Evolutionary conservation across 2,888 invertebrate species (phyloP), one percentile per base, ranked within the genome.

Genomic region (Strigamia transsilvanica): DNA sequence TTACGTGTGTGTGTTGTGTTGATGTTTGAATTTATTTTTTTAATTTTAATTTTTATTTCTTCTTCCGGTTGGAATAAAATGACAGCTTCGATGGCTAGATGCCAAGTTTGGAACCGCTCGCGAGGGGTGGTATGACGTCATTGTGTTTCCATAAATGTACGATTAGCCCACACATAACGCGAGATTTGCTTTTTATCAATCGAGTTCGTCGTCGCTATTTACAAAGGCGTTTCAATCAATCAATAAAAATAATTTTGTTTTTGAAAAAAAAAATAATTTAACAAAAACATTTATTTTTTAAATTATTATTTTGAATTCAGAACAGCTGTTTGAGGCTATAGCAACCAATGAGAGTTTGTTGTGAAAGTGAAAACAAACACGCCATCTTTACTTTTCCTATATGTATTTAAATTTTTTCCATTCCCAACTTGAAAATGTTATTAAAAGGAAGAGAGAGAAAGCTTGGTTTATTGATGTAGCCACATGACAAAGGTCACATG

Each of bases 91-190:
- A 23, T 66, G 61, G 61, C 61, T 12, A 5, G 7, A 66, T 21
- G 61, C 61, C 61, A 66, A 21, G 21, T 21, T 23, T 9, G 9
- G 5, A n/a, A 21, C 61, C 9, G 61, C 9, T 66, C 61, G 12
- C 61, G 7, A 66, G 21, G 61, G 61, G 61, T 18, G 61, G 61
- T 66, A 66, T 66, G 61, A 66, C 61, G 61, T 66, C 61, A 66
- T 66, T 66, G 23, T 23, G 61, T 66, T 66, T 66, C 61, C 61
- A 66, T 66, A 61, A 61, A 61, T 21, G 61, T 21, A 7, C 61
- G 21, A 66, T 66, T 21, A 66, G 61, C 61, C 61, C 61, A 66
- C 61, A 66, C 61, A 66, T 66, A 18, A 66, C 21, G 61, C 61
- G 12, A 23, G 12, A 21, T 61, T 21, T 21, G 21, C 6, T 66